Conservation (phyloP, 2,888 invertebrate species). For the Rhagophthalmus giganteus region DNA sequence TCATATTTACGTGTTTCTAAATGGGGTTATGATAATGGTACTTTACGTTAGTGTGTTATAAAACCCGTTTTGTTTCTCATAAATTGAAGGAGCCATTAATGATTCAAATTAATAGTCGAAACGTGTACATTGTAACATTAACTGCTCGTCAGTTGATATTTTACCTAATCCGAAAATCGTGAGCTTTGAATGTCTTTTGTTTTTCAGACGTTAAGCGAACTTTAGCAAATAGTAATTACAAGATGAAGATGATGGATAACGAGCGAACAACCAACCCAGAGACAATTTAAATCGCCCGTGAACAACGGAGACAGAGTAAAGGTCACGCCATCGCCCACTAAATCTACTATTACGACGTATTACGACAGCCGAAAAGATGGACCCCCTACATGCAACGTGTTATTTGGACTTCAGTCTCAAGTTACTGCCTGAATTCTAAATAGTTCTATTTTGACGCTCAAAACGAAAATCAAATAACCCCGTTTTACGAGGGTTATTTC, state of each 20-base stretch:
- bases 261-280: conserved; percentile 49
- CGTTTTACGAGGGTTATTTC: no score
- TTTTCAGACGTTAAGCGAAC: conserved; percentile 4
- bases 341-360: conserved; percentile 52
- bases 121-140: no score
- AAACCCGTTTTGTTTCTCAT: no score
- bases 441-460: conserved; percentile 4
- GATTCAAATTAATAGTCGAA: no score
- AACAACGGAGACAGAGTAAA: conserved; percentile 50
- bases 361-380: conserved; percentile 49
- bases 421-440: conserved; percentile 14
- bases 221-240: conserved; percentile 45
- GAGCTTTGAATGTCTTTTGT: no score
- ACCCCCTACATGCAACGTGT: conserved; percentile 49
- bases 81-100: no score
- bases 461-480: no score
- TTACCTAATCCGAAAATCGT: no score
- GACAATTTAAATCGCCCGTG: conserved; percentile 54
- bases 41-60: no score
- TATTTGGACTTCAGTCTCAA: conserved; percentile 26
- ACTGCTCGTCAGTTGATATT: no score
- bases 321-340: conserved; percentile 56
- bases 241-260: conserved; percentile 52
- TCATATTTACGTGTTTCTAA: no score
- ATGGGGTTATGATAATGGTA: no score